phyloP scores from a whole-genome alignment of 1,140 invertebrate species.

The Episyrphus balteatus region DNA sequence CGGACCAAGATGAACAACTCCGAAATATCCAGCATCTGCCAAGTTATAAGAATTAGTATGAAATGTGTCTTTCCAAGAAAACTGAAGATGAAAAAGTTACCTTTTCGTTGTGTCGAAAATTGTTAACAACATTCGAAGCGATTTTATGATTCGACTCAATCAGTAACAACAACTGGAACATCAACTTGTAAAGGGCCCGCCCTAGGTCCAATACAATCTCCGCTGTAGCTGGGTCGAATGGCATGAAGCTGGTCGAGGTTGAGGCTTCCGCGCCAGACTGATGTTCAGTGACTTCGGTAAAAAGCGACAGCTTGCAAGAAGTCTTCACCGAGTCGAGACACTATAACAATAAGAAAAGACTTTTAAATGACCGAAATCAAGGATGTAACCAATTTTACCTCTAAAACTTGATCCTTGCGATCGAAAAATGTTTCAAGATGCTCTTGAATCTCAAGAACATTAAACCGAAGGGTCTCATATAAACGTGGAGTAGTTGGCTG shows the following conservation, averaged over 20 bases:
- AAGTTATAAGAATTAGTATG: neutral
- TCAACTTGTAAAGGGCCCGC: constrained; percentile 77
- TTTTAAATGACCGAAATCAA: neutral
- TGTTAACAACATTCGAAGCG: constrained; percentile 46
- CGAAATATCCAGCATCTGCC: constrained; percentile 35
- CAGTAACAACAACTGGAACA: constrained; percentile 84
- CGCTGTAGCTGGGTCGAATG: constrained; percentile 31
- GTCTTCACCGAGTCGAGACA: constrained; percentile 64
- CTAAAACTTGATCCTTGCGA: constrained; percentile 76
- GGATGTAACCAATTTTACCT: constrained; percentile 46
- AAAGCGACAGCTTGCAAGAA: constrained; percentile 57
- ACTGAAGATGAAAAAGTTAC: constrained; percentile 12
- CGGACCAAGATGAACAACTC: constrained; percentile 31
- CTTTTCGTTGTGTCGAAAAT: constrained; percentile 34
- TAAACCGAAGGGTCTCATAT: constrained; percentile 71
- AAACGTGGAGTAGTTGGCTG: constrained; percentile 50
- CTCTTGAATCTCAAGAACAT: constrained; percentile 87
- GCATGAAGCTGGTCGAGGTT: constrained; percentile 23
- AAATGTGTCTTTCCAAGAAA: neutral
- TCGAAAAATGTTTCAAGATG: constrained; percentile 91
- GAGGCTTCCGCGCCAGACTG: constrained; percentile 27
- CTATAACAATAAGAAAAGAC: constrained; percentile 35
- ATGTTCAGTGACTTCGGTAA: constrained; percentile 47
- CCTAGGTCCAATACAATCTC: constrained; percentile 63
- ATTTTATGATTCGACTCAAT: constrained; percentile 89